phyloP scores from a whole-genome alignment of 2,888 invertebrate genomes.

The Agrilus biguttatus region DNA sequence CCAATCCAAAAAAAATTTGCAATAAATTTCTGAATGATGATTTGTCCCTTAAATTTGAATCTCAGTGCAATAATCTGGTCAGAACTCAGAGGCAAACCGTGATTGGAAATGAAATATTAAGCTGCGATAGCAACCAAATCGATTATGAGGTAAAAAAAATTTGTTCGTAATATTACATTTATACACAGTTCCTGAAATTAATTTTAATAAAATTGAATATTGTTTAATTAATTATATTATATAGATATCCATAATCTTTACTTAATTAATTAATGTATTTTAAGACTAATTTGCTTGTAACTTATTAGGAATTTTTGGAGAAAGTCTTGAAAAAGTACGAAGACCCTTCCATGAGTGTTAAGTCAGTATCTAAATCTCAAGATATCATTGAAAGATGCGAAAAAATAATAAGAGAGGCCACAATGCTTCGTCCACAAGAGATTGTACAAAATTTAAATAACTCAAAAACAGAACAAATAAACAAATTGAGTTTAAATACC shows the following conservation, averaged over 20 bases:
- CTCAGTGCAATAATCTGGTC: conserved; percentile 6
- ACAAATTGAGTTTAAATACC: conserved; percentile 1
- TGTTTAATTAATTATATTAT: too few species aligned
- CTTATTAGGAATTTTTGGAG: conserved; percentile 8
- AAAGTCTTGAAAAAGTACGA: conserved; percentile 7
- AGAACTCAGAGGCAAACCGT: background rate
- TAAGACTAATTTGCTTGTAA: background rate
- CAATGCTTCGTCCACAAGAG: background rate
- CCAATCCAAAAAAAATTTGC: background rate
- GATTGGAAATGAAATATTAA: background rate
- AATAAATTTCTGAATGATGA: conserved; percentile 11
- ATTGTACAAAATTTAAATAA: background rate
- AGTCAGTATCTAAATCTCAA: conserved; percentile 8
- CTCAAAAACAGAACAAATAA: background rate
- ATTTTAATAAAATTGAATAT: too few species aligned
- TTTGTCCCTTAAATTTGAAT: conserved; percentile 18
- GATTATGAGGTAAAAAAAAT: conserved; percentile 11
- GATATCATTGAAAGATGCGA: conserved; percentile 9
- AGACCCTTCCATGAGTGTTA: conserved; percentile 1
- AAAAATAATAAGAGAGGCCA: conserved; percentile 7
- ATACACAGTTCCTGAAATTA: too few species aligned
- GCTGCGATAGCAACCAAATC: conserved; percentile 4
- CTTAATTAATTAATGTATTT: too few species aligned
- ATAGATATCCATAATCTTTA: too few species aligned
- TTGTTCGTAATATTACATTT: background rate